Conservation (phyloP, 2,888 invertebrate species). For the Xanthia togata region DNA sequence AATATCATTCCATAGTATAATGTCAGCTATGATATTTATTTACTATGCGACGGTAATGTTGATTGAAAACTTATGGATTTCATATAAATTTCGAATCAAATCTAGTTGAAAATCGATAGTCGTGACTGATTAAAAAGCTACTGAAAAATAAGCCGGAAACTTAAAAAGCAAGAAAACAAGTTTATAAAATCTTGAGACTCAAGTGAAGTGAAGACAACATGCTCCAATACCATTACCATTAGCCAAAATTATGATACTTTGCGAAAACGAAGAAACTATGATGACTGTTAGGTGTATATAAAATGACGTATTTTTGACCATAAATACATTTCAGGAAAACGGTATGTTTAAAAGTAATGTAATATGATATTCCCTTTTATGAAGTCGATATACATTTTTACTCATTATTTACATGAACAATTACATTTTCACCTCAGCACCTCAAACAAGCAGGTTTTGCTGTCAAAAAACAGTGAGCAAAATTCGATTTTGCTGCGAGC, state of each 20-base stretch:
- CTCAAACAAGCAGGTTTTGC: too few species aligned
- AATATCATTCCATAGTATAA: conserved; percentile 33
- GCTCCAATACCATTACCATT: not conserved
- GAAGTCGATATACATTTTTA: not conserved
- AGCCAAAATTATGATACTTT: not conserved
- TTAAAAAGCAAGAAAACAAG: not conserved
- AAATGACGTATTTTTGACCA: not conserved
- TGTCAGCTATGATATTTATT: conserved; percentile 24
- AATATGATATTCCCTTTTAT: conserved; percentile 1
- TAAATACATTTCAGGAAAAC: conserved; percentile 15
- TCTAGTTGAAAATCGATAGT: not conserved
- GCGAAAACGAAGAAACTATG: not conserved
- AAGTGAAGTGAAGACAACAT: not conserved
- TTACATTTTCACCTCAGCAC: too few species aligned
- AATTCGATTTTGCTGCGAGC: too few species aligned
- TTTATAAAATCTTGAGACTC: not conserved
- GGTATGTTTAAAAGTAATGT: not conserved
- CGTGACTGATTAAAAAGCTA: not conserved
- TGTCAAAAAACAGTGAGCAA: too few species aligned
- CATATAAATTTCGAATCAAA: not conserved
- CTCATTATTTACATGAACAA: conserved; percentile 19
- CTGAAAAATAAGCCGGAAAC: not conserved
- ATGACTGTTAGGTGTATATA: not conserved
- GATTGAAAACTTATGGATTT: not conserved
- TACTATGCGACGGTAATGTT: not conserved